These are phyloP conservation scores for Microchirus variegatus DNA, from an alignment of 2,797 vertebrate genomes.

Conservation along the genomic window DNA sequence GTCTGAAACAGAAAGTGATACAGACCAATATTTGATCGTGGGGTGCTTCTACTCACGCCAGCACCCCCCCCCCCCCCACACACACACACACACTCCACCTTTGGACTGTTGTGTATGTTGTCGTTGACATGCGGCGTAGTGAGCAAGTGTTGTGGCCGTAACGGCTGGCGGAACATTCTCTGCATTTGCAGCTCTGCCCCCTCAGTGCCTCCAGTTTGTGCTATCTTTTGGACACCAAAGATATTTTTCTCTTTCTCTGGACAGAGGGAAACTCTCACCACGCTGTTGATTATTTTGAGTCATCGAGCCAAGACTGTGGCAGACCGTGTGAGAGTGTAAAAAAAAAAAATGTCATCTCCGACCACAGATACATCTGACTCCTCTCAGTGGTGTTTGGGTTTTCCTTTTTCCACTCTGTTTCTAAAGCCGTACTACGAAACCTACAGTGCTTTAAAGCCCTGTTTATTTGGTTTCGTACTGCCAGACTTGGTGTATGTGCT, in stretches of 20 bases:
- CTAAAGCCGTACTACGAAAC: constrained; percentile 1
- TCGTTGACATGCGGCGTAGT: constrained; percentile 19
- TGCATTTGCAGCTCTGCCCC: constrained; percentile 30
- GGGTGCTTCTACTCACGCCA: constrained; percentile 13
- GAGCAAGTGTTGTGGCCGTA: constrained; percentile 21
- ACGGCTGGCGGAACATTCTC: constrained; percentile 20
- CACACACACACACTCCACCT: neutral
- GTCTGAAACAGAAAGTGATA: constrained; percentile 36
- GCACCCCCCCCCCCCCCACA: neutral
- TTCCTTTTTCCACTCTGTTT: constrained; percentile 14
- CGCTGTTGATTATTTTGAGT: constrained; percentile 67
- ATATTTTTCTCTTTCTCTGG: constrained; percentile 50
- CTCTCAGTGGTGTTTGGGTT: constrained; percentile 36
- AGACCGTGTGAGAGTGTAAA: constrained; percentile 52
- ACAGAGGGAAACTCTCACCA: constrained; percentile 38
- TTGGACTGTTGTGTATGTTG: neutral
- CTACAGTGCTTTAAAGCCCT: neutral
- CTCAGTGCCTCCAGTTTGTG: constrained; percentile 35
- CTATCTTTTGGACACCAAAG: constrained; percentile 47
- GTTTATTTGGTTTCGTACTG: constrained; percentile 6
- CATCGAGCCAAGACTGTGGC: constrained; percentile 61
- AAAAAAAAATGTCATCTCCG: constrained; percentile 49
- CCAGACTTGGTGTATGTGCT: neutral
- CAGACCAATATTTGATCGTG: constrained; percentile 18
- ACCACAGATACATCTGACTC: constrained; percentile 62